Evolutionary conservation across 2,888 invertebrate species (phyloP).

Genomic region (Tanypteryx hageni): DNA sequence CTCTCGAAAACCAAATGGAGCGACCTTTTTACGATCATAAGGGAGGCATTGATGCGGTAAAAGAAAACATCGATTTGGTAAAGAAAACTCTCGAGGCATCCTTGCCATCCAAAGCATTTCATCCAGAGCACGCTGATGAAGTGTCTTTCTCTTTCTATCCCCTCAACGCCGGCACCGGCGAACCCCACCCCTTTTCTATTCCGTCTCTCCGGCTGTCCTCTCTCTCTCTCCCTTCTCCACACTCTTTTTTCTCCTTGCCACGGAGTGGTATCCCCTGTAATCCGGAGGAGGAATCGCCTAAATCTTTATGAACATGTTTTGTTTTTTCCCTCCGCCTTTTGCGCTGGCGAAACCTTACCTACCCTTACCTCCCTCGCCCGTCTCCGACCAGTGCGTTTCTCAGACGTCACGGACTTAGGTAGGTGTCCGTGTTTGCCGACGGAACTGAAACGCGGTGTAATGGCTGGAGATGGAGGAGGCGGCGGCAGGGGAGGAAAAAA

Average conservation of each 20-base stretch:
- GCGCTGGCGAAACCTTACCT: not conserved
- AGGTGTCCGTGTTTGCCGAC: not conserved
- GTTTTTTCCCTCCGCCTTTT: not conserved
- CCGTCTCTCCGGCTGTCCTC: not conserved
- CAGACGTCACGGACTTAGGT: too few species aligned
- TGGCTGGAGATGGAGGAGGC: too few species aligned
- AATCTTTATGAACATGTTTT: too few species aligned
- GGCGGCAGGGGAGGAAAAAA: not conserved
- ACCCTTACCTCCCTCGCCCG: not conserved
- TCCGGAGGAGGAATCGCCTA: not conserved
- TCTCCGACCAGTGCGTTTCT: not conserved
- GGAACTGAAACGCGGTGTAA: too few species aligned
- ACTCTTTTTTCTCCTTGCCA: not conserved
- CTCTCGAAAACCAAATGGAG: too few species aligned
- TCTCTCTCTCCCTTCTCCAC: not conserved
- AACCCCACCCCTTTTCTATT: not conserved
- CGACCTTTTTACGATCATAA: too few species aligned
- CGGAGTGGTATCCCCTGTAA: not conserved
- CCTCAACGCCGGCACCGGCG: not conserved
- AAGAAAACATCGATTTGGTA: too few species aligned
- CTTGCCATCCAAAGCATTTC: not conserved
- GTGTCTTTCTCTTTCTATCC: not conserved
- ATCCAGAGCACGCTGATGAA: not conserved
- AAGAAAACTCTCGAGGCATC: not conserved
- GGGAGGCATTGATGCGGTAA: too few species aligned